Conservation (phyloP, 2,797 vertebrate genomes). For the Phoxinus dragarum region DNA sequence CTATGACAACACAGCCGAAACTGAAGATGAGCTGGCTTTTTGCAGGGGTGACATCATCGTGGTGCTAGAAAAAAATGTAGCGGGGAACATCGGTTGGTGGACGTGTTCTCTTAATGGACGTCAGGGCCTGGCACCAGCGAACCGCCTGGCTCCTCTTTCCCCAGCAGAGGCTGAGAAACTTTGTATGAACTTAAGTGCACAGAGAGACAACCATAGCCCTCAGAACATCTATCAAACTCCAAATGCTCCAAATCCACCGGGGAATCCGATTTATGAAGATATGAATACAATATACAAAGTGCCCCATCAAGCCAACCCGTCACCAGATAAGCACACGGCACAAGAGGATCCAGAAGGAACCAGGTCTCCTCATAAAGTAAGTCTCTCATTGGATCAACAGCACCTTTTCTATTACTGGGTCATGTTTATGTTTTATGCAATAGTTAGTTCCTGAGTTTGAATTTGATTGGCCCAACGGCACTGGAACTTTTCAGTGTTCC, state of each 20-base stretch:
- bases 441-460: not conserved
- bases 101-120: slow-evolving; percentile 86
- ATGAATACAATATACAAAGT: slow-evolving; percentile 83
- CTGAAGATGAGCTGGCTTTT: slow-evolving; percentile 90
- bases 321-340: slow-evolving; percentile 64
- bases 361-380: slow-evolving; percentile 74
- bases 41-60: slow-evolving; percentile 88
- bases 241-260: slow-evolving; percentile 53
- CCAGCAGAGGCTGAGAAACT: slow-evolving; percentile 51
- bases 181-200: not conserved
- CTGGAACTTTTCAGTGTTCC: not conserved
- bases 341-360: slow-evolving; percentile 65
- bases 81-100: slow-evolving; percentile 91
- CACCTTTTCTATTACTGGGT: not conserved
- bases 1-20: slow-evolving; percentile 93
- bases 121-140: slow-evolving; percentile 91
- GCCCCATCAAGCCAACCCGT: slow-evolving; percentile 59
- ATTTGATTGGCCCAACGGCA: not conserved
- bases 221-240: slow-evolving; percentile 85
- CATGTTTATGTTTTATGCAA: not conserved
- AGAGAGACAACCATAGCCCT: not conserved
- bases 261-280: slow-evolving; percentile 76
- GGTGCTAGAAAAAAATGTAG: slow-evolving; percentile 82
- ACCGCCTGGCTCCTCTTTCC: slow-evolving; percentile 84
- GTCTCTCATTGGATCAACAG: not conserved